phyloP scores from a whole-genome alignment of 2,797 vertebrate genomes.

The Lutjanus campechanus region DNA sequence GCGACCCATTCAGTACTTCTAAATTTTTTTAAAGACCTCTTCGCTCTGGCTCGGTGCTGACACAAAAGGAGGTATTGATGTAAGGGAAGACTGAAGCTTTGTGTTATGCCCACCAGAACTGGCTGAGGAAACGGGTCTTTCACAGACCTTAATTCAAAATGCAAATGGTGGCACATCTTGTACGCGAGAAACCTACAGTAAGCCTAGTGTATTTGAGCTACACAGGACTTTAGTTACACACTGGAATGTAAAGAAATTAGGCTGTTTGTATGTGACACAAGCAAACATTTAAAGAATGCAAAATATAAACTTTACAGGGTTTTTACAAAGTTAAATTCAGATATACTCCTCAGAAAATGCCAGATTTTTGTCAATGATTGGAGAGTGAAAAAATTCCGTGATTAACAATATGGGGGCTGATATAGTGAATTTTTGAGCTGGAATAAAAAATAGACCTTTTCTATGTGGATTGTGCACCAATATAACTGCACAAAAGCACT shows the following conservation, averaged over 20 bases:
- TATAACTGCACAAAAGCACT: too few relatives aligned
- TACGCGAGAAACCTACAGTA: slow-evolving; percentile 50
- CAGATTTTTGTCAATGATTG: too few relatives aligned
- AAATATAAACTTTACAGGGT: background rate
- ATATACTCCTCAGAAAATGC: too few relatives aligned
- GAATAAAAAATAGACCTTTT: too few relatives aligned
- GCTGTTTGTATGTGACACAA: background rate
- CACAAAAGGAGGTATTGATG: slow-evolving; percentile 83
- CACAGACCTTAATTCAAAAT: slow-evolving; percentile 67
- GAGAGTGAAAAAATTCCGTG: too few relatives aligned
- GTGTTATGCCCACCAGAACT: slow-evolving; percentile 56
- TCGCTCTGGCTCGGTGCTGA: slow-evolving; percentile 52
- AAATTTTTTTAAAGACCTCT: slow-evolving; percentile 65
- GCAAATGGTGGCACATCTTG: slow-evolving; percentile 67
- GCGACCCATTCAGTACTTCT: slow-evolving; percentile 67
- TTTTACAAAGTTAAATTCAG: too few relatives aligned
- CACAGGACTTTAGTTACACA: background rate
- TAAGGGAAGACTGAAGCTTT: slow-evolving; percentile 76
- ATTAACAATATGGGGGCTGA: too few relatives aligned
- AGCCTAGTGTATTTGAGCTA: slow-evolving; percentile 32
- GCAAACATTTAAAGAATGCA: background rate
- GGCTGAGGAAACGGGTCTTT: slow-evolving; percentile 59
- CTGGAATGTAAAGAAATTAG: background rate
- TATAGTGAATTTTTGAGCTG: too few relatives aligned
- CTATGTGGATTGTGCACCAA: too few relatives aligned